phyloP scores from a whole-genome alignment of 2,797 vertebrate species.

The Pipistrellus nathusii region DNA sequence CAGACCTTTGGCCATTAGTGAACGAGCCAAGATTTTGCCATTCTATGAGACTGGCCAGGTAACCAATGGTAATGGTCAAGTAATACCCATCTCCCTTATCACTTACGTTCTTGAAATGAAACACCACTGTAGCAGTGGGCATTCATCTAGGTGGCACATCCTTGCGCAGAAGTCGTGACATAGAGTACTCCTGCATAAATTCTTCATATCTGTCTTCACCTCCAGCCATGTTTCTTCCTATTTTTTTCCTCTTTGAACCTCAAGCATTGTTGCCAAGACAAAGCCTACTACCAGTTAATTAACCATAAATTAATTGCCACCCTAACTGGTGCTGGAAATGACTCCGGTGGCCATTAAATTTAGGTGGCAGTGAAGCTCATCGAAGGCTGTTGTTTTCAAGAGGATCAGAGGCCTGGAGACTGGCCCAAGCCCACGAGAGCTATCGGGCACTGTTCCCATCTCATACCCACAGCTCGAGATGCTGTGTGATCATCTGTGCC shows the following conservation, averaged over 20 bases:
- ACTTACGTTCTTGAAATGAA: neutral
- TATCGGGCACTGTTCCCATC: rapidly evolving
- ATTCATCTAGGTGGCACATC: neutral
- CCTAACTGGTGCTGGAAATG: neutral
- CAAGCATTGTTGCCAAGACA: neutral
- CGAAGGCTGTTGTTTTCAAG: neutral
- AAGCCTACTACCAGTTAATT: conserved; percentile 13
- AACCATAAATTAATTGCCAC: conserved; percentile 11
- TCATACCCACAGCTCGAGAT: rapidly evolving
- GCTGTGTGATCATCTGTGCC: rapidly evolving
- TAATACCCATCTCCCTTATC: neutral
- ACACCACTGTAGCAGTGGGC: neutral
- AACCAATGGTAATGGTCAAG: neutral
- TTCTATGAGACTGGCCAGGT: neutral
- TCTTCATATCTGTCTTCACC: neutral
- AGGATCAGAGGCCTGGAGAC: neutral
- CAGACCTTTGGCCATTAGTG: neutral
- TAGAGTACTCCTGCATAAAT: rapidly evolving
- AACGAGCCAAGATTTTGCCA: neutral
- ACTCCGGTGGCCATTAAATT: neutral
- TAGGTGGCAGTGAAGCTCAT: neutral
- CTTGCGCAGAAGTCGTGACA: rapidly evolving
- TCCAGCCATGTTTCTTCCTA: rapidly evolving
- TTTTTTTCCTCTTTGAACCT: neutral
- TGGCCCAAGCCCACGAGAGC: rapidly evolving